These are phyloP conservation scores for Puntigrus tetrazona DNA, from an alignment of 2,113 vertebrate genomes.

Conservation along the genomic window DNA sequence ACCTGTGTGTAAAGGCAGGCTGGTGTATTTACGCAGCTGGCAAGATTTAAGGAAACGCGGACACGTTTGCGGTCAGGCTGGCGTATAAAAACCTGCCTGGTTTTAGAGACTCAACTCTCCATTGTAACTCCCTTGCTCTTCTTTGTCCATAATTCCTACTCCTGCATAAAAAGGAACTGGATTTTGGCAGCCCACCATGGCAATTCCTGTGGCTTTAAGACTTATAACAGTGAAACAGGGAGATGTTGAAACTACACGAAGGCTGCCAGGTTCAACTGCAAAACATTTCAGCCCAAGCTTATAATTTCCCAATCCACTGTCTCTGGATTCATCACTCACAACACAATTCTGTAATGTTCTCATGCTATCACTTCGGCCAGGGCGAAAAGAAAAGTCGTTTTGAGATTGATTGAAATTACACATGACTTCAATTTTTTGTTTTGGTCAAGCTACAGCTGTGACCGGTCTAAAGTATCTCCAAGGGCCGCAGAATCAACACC, in stretches of 20 bases:
- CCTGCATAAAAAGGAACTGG: slow-evolving; percentile 84
- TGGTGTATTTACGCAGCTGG: slow-evolving; percentile 83
- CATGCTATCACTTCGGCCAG: slow-evolving; percentile 1
- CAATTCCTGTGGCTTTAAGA: slow-evolving; percentile 82
- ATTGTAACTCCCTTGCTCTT: slow-evolving; percentile 65
- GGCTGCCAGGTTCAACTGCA: slow-evolving; percentile 67
- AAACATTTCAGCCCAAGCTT: slow-evolving; percentile 67
- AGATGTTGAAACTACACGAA: slow-evolving; percentile 74
- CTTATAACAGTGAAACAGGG: slow-evolving; percentile 74
- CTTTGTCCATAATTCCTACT: slow-evolving; percentile 73
- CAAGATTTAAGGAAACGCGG: slow-evolving; percentile 76
- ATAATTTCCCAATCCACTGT: slow-evolving; percentile 53
- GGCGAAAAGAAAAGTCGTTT: not conserved
- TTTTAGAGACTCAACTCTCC: slow-evolving; percentile 67
- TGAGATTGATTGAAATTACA: slow-evolving; percentile 18
- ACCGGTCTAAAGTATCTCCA: slow-evolving; percentile 6
- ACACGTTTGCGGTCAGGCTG: slow-evolving; percentile 75
- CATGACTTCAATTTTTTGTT: slow-evolving; percentile 7
- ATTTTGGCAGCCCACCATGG: slow-evolving; percentile 76
- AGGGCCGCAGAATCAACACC: slow-evolving; percentile 11
- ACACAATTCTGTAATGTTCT: slow-evolving; percentile 30
- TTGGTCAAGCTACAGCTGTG: slow-evolving; percentile 10
- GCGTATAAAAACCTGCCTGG: slow-evolving; percentile 76
- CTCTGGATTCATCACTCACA: slow-evolving; percentile 42
- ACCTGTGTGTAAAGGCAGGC: slow-evolving; percentile 75